Conservation (phyloP, 2,113 vertebrate genomes). For the Mormoops blainvillei region DNA sequence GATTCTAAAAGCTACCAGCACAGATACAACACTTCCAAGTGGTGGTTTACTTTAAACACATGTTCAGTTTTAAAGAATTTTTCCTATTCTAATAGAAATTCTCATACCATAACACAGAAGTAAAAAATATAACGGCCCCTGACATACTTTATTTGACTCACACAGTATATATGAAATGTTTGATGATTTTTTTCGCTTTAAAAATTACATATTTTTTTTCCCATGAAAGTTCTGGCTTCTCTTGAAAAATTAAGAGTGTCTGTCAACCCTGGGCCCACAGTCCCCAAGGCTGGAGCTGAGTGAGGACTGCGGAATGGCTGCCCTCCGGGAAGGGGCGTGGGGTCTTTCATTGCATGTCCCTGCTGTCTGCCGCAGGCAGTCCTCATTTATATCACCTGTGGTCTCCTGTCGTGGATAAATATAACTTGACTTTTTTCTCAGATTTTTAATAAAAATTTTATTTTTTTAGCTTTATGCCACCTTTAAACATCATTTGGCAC, state of each 20-base stretch:
- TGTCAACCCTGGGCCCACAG: background rate
- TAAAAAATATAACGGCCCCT: background rate
- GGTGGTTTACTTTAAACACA: background rate
- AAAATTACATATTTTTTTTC: background rate
- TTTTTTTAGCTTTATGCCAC: background rate
- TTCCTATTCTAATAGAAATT: background rate
- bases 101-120: background rate
- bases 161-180: background rate
- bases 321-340: too few species aligned
- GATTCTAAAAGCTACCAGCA: background rate
- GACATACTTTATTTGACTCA: background rate
- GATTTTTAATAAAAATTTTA: background rate
- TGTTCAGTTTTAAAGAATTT: background rate
- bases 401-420: background rate
- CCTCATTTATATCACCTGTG: too few species aligned
- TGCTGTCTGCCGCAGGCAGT: background rate
- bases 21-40: background rate
- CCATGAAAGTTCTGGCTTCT: background rate
- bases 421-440: background rate
- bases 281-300: background rate
- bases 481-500: background rate
- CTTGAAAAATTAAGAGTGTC: background rate
- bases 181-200: background rate
- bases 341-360: rapidly evolving
- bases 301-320: rapidly evolving